Evolutionary conservation across 1,140 invertebrate genomes (phyloP), one percentile per base, ranked within the genome.

Genomic region (Mercenaria mercenaria): DNA sequence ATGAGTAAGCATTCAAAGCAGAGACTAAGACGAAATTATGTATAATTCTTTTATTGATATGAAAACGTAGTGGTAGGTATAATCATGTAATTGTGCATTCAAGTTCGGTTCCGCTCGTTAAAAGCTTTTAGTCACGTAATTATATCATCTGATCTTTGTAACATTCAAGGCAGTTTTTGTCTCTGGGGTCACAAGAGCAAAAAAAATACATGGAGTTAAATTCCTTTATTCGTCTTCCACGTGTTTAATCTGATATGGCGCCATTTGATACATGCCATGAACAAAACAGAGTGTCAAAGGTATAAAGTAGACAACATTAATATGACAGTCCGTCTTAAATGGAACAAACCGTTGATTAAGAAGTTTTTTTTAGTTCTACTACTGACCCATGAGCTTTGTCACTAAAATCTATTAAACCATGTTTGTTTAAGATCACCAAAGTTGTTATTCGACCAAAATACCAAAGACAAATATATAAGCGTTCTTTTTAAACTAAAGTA

Each of bases 141-240:
- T 79, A 56, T 79, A 79, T 79, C 43, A 79, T 37, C 0, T 29
- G 32, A 32, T 52, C 29, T 79, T 34, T 41, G 43, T 52, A 29
- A 79, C 47, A 79, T 52, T 41, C 50, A 79, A 79, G 29, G 76
- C 47, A 79, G 76, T 79, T 56, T 79, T 79, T 76, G 72, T 56
- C 43, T n/a, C 20, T 15, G 47, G 47, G 76, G 76, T 79, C 76
- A 79, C 1, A 18, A 39, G 50, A 37, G 26, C 76, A 79, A 37
- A n/a, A n/a, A n/a, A n/a, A n/a, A 56, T 32, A 0, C 41, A 79
- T 52, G 47, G 26, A 47, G 47, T 79, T 56, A 29, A 39, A 79
- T 79, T 79, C 13, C 10, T 39, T 72, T 41, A 72, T 72, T 1
- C 11, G 32, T 13, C 67, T 47, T 47, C 26, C 74, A 77, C n/a